Percentiles rank a stretch among this genome's conserved stretches.
phyloP scores from a whole-genome alignment of 2,797 vertebrate species.

The Prionace glauca region DNA sequence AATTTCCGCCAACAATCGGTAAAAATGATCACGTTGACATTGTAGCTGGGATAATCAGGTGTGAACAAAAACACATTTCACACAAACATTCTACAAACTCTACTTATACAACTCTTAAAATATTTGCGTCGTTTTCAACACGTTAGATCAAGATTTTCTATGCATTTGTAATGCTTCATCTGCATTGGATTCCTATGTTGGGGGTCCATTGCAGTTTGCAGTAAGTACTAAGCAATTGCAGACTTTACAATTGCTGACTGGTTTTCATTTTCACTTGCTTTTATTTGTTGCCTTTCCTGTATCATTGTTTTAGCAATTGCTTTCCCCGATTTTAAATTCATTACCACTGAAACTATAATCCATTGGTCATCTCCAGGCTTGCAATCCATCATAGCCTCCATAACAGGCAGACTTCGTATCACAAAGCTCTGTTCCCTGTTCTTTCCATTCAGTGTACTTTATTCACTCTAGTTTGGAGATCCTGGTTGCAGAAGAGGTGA shows the following conservation, averaged over 20 bases:
- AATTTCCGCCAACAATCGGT: neutral
- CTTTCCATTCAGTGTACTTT: neutral
- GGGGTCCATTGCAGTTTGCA: neutral
- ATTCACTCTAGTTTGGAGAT: neutral
- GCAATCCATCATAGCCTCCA: neutral
- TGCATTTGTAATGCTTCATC: neutral
- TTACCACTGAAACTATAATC: neutral
- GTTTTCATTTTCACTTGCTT: neutral
- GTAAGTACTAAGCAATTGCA: too few species aligned
- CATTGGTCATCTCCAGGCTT: neutral
- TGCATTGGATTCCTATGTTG: neutral
- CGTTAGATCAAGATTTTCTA: neutral
- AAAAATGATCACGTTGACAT: neutral
- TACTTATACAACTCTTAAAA: neutral
- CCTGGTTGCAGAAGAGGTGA: neutral
- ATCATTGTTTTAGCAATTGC: neutral
- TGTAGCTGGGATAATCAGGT: neutral
- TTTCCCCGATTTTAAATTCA: too few species aligned
- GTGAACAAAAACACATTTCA: neutral
- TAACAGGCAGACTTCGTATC: neutral
- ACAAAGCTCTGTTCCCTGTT: neutral
- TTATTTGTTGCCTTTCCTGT: neutral
- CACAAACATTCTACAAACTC: neutral
- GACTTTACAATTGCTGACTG: neutral
- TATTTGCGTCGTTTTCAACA: neutral